Evolutionary conservation across 2,113 vertebrate genomes (phyloP), one percentile per base, ranked within the genome.

Genomic region (Dendrocopos noguchii): DNA sequence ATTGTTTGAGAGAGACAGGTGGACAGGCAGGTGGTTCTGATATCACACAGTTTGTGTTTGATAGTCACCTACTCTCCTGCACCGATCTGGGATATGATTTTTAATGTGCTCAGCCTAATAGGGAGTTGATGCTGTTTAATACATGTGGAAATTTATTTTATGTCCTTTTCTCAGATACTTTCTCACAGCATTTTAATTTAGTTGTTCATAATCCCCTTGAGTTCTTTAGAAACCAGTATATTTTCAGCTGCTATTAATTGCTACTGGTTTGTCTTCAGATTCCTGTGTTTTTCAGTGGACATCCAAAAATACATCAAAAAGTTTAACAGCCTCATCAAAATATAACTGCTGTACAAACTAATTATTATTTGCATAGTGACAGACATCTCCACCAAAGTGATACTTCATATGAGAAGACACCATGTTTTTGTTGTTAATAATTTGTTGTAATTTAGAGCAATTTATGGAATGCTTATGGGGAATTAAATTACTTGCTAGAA

Each of bases 91-190:
- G 15, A 55, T 89, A 59, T 55, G 47, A 57, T 74, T 90, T 93
- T 87, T 93, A 70, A 73, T 90, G 21, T 80, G 72, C 89, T 81
- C 67, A 80, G 31, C 22, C 24, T 80, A 80, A 83, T 53, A 25
- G 18, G 70, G 44, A 50, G 36, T 90, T 65, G 52, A 24, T 79
- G 42, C 55, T 95, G 60, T 64, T 89, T 70, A 80, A 85, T 83
- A 73, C 78, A 85, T 47, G 67, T 67, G 15, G 42, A 95, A 82
- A 89, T 77, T 27, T 3, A 79, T 93, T 93, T 87, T 70, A 36
- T 36, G 47, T 74, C 21, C 27, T 92, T 81, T 81, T 14, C 52
- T 87, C 56, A 78, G 31, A 78, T 83, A 33, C 56, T 89, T 91
- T 78, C 50, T 60, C 84, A 28, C 3, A 6, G 72, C 80, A 64